These are phyloP conservation scores for Pelvicachromis taeniatus DNA, from an alignment of 2,113 vertebrate species.

Conservation along the genomic window DNA sequence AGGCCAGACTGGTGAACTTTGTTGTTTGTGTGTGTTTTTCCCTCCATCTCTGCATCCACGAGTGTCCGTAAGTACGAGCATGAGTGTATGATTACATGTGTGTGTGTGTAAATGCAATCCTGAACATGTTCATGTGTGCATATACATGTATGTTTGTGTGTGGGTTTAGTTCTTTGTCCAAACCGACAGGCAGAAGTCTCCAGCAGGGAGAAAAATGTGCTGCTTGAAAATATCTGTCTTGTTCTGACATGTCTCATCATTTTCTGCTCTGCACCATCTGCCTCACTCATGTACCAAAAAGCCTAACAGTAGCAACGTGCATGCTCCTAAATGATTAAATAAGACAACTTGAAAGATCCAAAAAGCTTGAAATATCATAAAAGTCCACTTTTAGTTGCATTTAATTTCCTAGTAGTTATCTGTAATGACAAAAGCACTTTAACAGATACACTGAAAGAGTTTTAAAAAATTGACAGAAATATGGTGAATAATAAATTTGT, in stretches of 20 bases:
- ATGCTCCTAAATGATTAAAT: background rate
- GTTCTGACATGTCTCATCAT: conserved; percentile 64
- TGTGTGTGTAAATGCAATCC: background rate
- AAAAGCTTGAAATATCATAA: background rate
- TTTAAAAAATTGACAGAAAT: background rate
- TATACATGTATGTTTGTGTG: background rate
- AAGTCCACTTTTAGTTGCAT: background rate
- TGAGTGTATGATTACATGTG: conserved; percentile 7
- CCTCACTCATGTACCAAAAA: background rate
- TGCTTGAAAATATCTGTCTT: conserved; percentile 59
- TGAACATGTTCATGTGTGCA: background rate
- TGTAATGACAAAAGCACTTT: background rate
- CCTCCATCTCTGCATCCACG: background rate
- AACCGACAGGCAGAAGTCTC: conserved; percentile 50
- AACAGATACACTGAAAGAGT: background rate
- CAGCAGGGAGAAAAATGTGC: conserved; percentile 46
- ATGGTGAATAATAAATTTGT: background rate
- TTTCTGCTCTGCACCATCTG: conserved; percentile 39
- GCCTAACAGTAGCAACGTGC: conserved; percentile 5
- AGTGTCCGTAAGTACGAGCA: background rate
- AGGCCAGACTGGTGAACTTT: background rate
- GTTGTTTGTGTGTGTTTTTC: background rate
- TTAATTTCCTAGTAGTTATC: background rate
- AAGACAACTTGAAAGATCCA: background rate
- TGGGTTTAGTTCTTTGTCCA: conserved; percentile 44